phyloP scores from a whole-genome alignment of 2,113 vertebrate species.

The Mastomys coucha region DNA sequence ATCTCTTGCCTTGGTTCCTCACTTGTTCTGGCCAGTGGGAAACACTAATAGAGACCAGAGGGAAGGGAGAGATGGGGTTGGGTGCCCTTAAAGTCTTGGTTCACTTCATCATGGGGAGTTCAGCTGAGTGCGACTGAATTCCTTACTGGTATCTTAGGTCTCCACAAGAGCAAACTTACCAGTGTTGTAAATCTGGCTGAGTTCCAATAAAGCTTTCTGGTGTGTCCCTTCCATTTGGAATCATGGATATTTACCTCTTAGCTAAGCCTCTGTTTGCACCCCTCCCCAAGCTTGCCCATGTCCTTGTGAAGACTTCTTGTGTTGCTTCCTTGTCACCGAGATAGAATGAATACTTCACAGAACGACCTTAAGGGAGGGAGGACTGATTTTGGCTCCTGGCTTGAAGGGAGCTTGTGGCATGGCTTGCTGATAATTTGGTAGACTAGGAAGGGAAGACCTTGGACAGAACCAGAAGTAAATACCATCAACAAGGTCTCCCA shows the following conservation, averaged over 20 bases:
- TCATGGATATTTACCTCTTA: background rate
- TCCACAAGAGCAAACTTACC: background rate
- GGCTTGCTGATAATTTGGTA: background rate
- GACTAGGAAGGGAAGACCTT: background rate
- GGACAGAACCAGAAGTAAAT: background rate
- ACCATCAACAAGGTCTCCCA: background rate
- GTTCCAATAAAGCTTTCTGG: background rate
- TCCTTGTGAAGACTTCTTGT: background rate
- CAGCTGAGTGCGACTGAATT: background rate
- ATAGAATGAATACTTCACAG: background rate
- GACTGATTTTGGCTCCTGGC: background rate
- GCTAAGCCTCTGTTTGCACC: background rate
- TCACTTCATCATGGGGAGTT: background rate
- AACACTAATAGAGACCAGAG: background rate
- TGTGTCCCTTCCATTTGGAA: background rate
- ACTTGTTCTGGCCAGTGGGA: background rate
- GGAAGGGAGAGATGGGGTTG: background rate
- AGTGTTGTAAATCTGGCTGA: background rate
- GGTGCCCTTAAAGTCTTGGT: background rate
- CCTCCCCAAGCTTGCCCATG: background rate
- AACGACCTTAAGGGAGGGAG: background rate
- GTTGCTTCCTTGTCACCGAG: background rate
- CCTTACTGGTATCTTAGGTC: background rate
- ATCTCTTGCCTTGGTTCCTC: conserved; percentile 28
- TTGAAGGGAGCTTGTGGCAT: background rate